Evolutionary conservation across 2,888 invertebrate genomes (phyloP).

Genomic region (Cataglyphis cursor): DNA sequence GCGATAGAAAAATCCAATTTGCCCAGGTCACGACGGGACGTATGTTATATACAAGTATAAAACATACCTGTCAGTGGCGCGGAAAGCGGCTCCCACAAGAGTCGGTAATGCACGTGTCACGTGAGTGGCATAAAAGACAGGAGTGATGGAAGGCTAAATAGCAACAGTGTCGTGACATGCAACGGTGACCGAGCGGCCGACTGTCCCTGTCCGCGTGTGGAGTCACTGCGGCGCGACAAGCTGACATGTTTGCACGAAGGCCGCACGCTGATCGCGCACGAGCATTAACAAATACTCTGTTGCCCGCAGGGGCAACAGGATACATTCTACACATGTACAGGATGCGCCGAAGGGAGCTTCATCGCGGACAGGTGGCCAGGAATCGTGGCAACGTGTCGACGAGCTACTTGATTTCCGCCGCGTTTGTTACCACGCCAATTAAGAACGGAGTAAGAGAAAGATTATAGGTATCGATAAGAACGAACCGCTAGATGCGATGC

Average conservation of each 20-base stretch:
- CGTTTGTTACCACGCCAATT: conserved; percentile 38
- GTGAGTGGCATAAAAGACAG: conserved; percentile 80
- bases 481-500: neutral
- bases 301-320: conserved; percentile 61
- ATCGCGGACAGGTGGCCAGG: conserved; percentile 72
- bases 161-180: conserved; percentile 79
- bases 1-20: conserved; percentile 56
- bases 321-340: conserved; percentile 56
- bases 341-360: conserved; percentile 63
- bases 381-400: conserved; percentile 63
- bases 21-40: conserved; percentile 53
- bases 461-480: neutral
- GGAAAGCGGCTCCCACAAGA: conserved; percentile 73
- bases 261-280: conserved; percentile 80
- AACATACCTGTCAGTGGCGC: conserved; percentile 55
- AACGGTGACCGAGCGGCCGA: conserved; percentile 75
- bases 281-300: conserved; percentile 80
- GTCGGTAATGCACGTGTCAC: conserved; percentile 72
- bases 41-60: conserved; percentile 41
- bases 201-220: conserved; percentile 75
- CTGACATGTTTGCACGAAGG: conserved; percentile 84
- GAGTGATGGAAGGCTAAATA: conserved; percentile 82
- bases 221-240: conserved; percentile 83
- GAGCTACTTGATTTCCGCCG: conserved; percentile 52
- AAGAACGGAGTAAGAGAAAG: neutral